Evolutionary conservation across 2,888 invertebrate genomes (phyloP), one percentile per base, ranked within the genome.

Genomic region (Zaprionus bogoriensis): DNA sequence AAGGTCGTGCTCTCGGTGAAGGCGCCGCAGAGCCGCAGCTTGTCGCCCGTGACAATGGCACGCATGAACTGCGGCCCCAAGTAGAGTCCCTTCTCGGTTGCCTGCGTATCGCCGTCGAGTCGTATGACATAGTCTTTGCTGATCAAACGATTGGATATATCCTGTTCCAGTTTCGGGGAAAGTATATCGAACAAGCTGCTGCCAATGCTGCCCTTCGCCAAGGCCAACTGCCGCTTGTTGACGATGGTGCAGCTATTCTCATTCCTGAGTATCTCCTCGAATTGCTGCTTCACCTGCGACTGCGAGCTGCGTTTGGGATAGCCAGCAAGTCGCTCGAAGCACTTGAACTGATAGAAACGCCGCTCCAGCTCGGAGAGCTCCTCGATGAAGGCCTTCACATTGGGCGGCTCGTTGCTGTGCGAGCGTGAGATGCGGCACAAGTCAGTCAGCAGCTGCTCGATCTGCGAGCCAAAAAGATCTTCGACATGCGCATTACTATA

Each of bases 1-100:
- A 96, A 96, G 46, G 94, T 93, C 0, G 94, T 95, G 87, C 96
- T 96, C 75, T 95, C 94, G 0, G 95, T 94, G 88, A 96, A 96
- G n/a, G 95, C 95, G 3, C 96, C 96, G 54, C 94, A 94, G 44
- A 96, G 90, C 68, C 95, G 91, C 84, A 95, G 93, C 7, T 87
- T 88, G 67, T 94, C 93, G 47, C 95, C 94, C 36, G 93, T 93
- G 10, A 96, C 90, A 67, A 95, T 93, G 10, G 94, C 95, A 71
- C 95, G 80, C 61, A 91, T 73, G 55, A 91, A 91, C 61, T 91
- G 91, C 0, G 91, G 91, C 2, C 89, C 82, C 55, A 81, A 20
- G n/a, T 83, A 84, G 75, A 73, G 57, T 2, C 70, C 86, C 47
- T 79, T 79, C n/a, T 78, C 69, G 0, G 42, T 54, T 1, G 65